phyloP scores from a whole-genome alignment of 2,113 vertebrate species.

The Columba janthina region DNA sequence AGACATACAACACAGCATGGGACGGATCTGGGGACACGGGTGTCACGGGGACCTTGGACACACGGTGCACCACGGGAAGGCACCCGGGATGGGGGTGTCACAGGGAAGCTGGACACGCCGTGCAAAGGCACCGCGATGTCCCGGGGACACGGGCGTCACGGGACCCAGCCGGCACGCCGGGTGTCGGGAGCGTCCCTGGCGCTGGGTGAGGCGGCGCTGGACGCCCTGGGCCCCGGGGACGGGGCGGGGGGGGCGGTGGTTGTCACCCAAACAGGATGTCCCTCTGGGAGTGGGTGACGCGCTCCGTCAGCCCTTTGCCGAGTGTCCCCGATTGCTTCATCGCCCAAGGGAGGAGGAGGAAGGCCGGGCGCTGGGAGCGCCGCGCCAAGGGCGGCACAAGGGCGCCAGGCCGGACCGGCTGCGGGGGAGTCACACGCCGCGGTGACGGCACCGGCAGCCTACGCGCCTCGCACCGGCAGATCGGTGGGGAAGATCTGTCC shows the following conservation, averaged over 20 bases:
- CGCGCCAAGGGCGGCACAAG: constrained; percentile 58
- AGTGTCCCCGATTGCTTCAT: constrained; percentile 61
- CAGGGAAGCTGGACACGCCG: accelerated
- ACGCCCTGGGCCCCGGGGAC: constrained; percentile 1
- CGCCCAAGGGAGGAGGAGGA: constrained; percentile 48
- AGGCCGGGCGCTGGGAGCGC: not conserved
- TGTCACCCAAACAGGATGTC: constrained; percentile 54
- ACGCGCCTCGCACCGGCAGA: not conserved
- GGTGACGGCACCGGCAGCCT: not conserved
- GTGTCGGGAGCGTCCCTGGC: not conserved
- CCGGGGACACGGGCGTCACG: accelerated
- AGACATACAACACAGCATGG: accelerated
- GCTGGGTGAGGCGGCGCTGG: not conserved
- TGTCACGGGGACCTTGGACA: accelerated
- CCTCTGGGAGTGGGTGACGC: constrained; percentile 55
- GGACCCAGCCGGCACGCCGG: not conserved
- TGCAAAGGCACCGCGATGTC: too few species aligned
- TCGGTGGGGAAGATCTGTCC: accelerated
- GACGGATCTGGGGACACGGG: not conserved
- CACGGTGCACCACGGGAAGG: accelerated
- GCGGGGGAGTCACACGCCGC: not conserved
- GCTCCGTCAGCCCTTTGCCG: constrained; percentile 55
- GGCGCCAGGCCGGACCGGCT: constrained; percentile 22
- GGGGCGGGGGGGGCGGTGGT: not conserved
- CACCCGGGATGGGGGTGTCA: too few species aligned